Conservation (phyloP, 2,888 invertebrate genomes). For the Synergus umbraculus region DNA sequence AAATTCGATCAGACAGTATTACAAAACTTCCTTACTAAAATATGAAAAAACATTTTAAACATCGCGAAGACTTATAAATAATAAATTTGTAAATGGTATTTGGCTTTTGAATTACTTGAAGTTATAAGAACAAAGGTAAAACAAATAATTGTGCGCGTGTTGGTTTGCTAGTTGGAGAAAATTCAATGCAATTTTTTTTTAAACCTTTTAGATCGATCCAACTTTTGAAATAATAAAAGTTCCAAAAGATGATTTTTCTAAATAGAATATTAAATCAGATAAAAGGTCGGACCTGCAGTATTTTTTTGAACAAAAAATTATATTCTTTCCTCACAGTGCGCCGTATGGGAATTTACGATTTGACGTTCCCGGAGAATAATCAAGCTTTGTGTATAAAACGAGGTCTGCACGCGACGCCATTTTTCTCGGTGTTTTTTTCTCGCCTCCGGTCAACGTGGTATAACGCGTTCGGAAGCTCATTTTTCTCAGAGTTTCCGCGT, state of each 20-base stretch:
- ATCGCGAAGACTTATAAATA: no score
- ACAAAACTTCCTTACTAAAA: not conserved
- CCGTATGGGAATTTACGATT: slow-evolving; percentile 47
- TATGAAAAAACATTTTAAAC: no score
- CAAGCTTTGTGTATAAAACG: slow-evolving; percentile 49
- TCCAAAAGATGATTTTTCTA: not conserved
- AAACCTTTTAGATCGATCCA: no score
- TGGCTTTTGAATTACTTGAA: no score
- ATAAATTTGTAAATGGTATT: no score
- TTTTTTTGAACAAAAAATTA: not conserved
- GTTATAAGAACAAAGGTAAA: no score
- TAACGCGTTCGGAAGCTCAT: slow-evolving; percentile 44
- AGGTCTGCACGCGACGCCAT: slow-evolving; percentile 46
- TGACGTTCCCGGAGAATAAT: slow-evolving; percentile 47
- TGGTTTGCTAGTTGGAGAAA: no score
- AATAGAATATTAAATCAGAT: not conserved
- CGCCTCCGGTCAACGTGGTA: slow-evolving; percentile 43
- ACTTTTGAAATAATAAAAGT: not conserved
- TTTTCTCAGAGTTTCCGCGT: slow-evolving; percentile 44
- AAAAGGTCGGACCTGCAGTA: not conserved
- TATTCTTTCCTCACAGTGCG: not conserved
- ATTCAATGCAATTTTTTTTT: no score
- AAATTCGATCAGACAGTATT: not conserved
- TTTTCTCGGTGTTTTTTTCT: slow-evolving; percentile 39
- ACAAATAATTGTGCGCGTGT: no score